These are phyloP conservation scores for Volucella zonaria DNA, from an alignment of 2,888 invertebrate genomes.

Conservation along the genomic window DNA sequence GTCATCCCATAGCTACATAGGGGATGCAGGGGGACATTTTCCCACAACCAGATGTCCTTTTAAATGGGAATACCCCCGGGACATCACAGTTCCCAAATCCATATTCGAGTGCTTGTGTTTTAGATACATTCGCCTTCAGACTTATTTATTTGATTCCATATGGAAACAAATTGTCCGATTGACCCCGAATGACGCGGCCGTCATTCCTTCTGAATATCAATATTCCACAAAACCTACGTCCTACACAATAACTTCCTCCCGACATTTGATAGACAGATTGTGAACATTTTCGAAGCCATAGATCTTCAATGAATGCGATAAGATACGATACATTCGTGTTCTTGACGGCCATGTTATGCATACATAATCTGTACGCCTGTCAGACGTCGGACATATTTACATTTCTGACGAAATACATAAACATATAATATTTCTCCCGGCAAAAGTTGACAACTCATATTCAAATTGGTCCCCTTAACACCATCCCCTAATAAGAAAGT, in stretches of 20 bases:
- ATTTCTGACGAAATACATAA: background rate
- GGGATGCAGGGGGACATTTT: no score
- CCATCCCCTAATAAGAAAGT: background rate
- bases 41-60: background rate
- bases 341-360: conserved; percentile 27
- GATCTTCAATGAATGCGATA: conserved; percentile 6
- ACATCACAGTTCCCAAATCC: no score
- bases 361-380: background rate
- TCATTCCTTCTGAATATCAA: conserved; percentile 10
- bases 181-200: background rate
- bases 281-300: background rate
- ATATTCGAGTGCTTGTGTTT: background rate
- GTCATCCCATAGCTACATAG: background rate
- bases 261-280: background rate
- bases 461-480: background rate
- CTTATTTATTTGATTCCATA: conserved; percentile 17
- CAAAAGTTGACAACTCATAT: background rate
- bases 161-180: conserved; percentile 13
- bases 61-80: background rate
- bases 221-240: conserved; percentile 5
- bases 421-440: background rate
- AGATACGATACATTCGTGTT: background rate
- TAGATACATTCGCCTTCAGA: background rate
- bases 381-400: background rate
- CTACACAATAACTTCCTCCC: background rate